phyloP scores from a whole-genome alignment of 2,888 invertebrate species.

The Mythimna impura region DNA sequence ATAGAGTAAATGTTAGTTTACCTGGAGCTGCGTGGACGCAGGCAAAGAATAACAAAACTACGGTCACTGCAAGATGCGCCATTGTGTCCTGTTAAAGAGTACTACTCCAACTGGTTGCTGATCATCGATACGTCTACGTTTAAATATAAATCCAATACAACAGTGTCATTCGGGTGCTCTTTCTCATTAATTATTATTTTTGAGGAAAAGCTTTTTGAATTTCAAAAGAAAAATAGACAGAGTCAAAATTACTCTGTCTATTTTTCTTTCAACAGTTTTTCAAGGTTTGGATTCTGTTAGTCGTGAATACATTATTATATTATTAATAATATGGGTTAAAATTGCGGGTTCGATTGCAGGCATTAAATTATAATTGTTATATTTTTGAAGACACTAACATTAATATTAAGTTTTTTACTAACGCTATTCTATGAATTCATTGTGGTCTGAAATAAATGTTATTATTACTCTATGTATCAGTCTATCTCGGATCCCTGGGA shows the following conservation, averaged over 20 bases:
- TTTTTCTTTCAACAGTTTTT: not conserved
- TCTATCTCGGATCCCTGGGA: too few species aligned
- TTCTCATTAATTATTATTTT: not conserved
- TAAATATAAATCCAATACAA: slow-evolving; percentile 12
- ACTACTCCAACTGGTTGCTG: slow-evolving; percentile 10
- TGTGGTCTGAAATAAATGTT: too few species aligned
- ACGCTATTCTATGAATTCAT: too few species aligned
- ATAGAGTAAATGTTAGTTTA: slow-evolving; percentile 3
- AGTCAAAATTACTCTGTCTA: too few species aligned
- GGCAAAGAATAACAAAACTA: slow-evolving; percentile 6
- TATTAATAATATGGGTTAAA: too few species aligned
- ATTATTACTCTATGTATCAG: too few species aligned
- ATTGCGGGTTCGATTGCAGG: too few species aligned
- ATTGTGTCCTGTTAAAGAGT: slow-evolving; percentile 8
- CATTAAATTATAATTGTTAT: too few species aligned
- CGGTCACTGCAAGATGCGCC: slow-evolving; percentile 8
- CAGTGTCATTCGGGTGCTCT: slow-evolving; percentile 13
- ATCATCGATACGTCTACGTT: not conserved
- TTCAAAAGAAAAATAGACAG: not conserved
- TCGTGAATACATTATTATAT: too few species aligned
- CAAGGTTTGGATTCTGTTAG: not conserved
- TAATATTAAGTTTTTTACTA: too few species aligned
- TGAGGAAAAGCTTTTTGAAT: not conserved
- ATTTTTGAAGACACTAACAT: too few species aligned
- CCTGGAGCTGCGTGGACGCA: slow-evolving; percentile 25